Base-by-base conservation (phyloP, 2,888 invertebrate genomes). In the Eupsilia transversa region DNA sequence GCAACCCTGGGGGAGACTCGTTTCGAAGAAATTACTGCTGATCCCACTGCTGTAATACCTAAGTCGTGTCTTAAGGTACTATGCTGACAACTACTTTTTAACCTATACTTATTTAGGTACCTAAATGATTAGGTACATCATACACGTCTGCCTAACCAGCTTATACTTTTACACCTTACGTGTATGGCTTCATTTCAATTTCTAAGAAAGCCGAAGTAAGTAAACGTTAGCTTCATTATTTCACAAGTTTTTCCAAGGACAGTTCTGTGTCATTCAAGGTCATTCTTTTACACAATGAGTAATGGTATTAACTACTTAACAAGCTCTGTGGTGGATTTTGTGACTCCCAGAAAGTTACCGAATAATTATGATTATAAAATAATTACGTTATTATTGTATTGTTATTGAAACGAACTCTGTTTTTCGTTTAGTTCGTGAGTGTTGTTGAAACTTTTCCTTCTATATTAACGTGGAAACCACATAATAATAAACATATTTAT, bases 141-240 rank as follows among this genome's bases (percentile, higher is more conserved):
- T 59, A 46, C 35, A 6, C 30, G 14, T 46, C 52, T 43, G 23
- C 52, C 33, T 70, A 80, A 70, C 57, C 14, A 69, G 65, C 79
- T 70, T 73, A 72, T 43, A 71, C 52, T 56, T 68, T 35, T 49
- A 54, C 46, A 56, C 79, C 59, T 72, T 38, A 52, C 61, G 27
- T 60, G 56, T 77, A 68, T 3, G 81, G 83, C 66, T 83, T 81
- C 81, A 17, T 59, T 64, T 38, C n/a, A 65, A 73, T 78, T 82
- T 66, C 83, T 54, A 69, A 72, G 79, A 78, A 81, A 12, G 33
- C 43, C 65, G 60, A 78, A 12, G 46, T 68, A 77, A 46, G 12
- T 17, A 57, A 17, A 63, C 10, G 38, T 41, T 27, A 43, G 38
- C 38, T 81, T 69, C 61, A 63, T 82, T 80, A 78, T 66, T 82